phyloP scores from a whole-genome alignment of 2,888 invertebrate species.

The Andrena camellia region DNA sequence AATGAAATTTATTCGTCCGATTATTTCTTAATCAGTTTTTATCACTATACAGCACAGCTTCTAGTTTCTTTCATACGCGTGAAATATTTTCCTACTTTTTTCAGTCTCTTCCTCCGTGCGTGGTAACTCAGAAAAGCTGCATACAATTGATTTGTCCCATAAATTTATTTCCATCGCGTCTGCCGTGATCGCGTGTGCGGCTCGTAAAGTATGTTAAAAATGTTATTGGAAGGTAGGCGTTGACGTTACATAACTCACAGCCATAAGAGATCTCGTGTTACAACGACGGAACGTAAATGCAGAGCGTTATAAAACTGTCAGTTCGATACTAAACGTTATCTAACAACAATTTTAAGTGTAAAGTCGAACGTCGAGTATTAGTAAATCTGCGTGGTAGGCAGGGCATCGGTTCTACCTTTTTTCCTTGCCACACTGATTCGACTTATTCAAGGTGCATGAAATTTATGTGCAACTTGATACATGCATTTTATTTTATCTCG shows the following conservation, averaged over 20 bases:
- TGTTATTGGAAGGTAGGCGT: conserved; percentile 28
- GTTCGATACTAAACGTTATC: conserved; percentile 19
- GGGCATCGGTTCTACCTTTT: not conserved
- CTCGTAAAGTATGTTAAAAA: conserved; percentile 8
- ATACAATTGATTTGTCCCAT: not conserved
- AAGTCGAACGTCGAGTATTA: not conserved
- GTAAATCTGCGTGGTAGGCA: not conserved
- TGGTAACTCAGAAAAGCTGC: not conserved
- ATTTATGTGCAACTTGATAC: conserved; percentile 4
- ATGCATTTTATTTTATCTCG: not conserved
- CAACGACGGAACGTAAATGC: conserved; percentile 28
- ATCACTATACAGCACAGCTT: not conserved
- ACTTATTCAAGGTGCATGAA: not conserved
- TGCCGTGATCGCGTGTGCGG: not conserved
- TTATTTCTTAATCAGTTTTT: not conserved
- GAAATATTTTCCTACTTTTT: not conserved
- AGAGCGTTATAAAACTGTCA: conserved; percentile 39
- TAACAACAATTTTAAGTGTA: conserved; percentile 24
- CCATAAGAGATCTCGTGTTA: conserved; percentile 26
- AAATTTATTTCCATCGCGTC: conserved; percentile 13
- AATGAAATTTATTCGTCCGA: not conserved
- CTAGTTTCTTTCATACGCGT: not conserved
- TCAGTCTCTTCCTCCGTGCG: not conserved
- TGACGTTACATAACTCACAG: conserved; percentile 30
- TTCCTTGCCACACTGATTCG: not conserved